Conservation (phyloP, 1,140 invertebrate genomes). For the Ladona fulva region DNA sequence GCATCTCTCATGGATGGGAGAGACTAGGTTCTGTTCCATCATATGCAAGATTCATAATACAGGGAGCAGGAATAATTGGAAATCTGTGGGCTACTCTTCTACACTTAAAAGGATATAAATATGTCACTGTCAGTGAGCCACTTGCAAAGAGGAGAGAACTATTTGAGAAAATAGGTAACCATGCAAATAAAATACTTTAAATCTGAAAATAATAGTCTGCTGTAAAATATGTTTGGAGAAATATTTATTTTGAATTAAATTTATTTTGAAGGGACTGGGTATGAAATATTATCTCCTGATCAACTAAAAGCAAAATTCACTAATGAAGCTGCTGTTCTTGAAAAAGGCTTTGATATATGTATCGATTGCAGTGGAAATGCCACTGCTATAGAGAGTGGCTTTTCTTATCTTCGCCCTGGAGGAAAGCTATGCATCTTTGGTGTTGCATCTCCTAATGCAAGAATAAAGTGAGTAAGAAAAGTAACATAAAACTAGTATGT, state of each 20-base stretch:
- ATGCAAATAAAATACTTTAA: background rate
- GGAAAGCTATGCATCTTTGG: constrained; percentile 50
- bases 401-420: constrained; percentile 37
- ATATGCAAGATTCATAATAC: constrained; percentile 50
- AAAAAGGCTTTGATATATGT: constrained; percentile 45
- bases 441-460: constrained; percentile 39
- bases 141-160: constrained; percentile 43
- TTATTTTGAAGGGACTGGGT: constrained; percentile 44
- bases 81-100: constrained; percentile 53
- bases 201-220: background rate
- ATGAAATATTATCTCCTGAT: constrained; percentile 42
- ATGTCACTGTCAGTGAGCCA: constrained; percentile 55
- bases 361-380: constrained; percentile 57
- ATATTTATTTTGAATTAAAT: background rate
- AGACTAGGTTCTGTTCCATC: constrained; percentile 46
- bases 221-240: too few species aligned
- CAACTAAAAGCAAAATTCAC: constrained; percentile 37
- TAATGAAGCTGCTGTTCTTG: constrained; percentile 19
- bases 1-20: constrained; percentile 56
- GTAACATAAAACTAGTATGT: background rate
- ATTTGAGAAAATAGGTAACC: constrained; percentile 46
- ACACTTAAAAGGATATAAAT: constrained; percentile 54
- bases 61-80: constrained; percentile 62
- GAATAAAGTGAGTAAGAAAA: constrained; percentile 31
- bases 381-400: constrained; percentile 43